Conservation (phyloP, 2,113 vertebrate genomes). For the Gambusia affinis region DNA sequence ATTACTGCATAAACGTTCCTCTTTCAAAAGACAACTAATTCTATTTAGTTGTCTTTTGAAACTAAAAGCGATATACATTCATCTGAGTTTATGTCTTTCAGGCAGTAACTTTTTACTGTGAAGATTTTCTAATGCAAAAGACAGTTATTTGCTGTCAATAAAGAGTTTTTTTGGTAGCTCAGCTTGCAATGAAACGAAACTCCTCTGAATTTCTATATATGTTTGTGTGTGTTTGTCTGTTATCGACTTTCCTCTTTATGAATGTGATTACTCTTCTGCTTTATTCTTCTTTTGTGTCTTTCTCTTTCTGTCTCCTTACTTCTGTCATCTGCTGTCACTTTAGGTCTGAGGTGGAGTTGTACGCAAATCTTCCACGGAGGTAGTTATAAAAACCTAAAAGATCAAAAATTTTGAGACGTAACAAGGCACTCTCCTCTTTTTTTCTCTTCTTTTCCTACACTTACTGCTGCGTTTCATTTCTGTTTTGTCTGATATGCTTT, state of each 20-base stretch:
- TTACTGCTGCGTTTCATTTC: conserved; percentile 31
- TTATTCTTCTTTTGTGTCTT: conserved; percentile 51
- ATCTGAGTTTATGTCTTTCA: neutral
- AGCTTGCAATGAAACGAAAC: neutral
- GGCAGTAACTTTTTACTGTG: neutral
- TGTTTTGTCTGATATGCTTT: conserved; percentile 23
- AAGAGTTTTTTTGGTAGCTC: neutral
- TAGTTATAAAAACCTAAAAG: conserved; percentile 70
- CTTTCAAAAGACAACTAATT: neutral
- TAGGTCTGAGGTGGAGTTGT: conserved; percentile 83
- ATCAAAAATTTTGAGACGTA: conserved; percentile 39
- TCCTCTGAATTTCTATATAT: conserved; percentile 39
- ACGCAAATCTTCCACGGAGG: conserved; percentile 82
- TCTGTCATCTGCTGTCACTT: conserved; percentile 67
- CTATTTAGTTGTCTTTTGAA: neutral
- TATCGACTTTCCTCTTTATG: conserved; percentile 40
- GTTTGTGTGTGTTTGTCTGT: conserved; percentile 46
- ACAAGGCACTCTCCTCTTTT: conserved; percentile 38
- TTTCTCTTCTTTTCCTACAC: conserved; percentile 44
- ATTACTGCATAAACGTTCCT: neutral
- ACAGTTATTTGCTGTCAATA: neutral
- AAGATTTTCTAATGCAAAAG: neutral
- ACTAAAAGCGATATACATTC: neutral
- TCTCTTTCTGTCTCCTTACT: conserved; percentile 55
- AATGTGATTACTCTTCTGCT: conserved; percentile 50